phyloP scores from a whole-genome alignment of 2,113 vertebrate species.

The Macheiramphus alcinus region DNA sequence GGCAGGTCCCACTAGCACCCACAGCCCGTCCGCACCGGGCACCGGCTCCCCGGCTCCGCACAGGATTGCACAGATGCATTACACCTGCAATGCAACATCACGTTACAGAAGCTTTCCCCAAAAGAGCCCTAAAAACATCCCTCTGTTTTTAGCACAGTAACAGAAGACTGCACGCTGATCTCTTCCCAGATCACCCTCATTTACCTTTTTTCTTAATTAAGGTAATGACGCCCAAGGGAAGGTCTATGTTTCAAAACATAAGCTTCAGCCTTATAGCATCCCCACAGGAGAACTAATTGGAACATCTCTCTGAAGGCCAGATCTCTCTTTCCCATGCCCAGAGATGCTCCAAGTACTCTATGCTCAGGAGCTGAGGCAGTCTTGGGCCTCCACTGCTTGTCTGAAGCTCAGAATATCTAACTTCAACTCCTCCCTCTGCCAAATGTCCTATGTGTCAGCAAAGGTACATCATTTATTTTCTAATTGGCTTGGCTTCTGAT shows the following conservation, averaged over 20 bases:
- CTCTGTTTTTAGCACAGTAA: not conserved
- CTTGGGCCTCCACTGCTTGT: accelerated
- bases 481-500: not conserved
- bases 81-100: not conserved
- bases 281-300: not conserved
- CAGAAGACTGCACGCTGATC: not conserved
- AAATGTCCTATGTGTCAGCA: accelerated
- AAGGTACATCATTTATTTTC: not conserved
- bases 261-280: not conserved
- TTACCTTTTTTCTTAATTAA: slow-evolving; percentile 22
- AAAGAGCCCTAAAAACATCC: not conserved
- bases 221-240: not conserved
- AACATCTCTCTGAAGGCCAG: not conserved
- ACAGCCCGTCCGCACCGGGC: accelerated
- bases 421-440: not conserved
- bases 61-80: accelerated
- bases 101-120: accelerated
- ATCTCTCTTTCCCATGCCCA: not conserved
- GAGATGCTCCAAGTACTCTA: accelerated
- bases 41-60: not conserved
- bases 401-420: not conserved
- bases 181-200: not conserved
- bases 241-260: not conserved
- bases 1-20: not conserved
- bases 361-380: not conserved